phyloP scores from a whole-genome alignment of 2,113 vertebrate genomes.

The Phocoena sinus region DNA sequence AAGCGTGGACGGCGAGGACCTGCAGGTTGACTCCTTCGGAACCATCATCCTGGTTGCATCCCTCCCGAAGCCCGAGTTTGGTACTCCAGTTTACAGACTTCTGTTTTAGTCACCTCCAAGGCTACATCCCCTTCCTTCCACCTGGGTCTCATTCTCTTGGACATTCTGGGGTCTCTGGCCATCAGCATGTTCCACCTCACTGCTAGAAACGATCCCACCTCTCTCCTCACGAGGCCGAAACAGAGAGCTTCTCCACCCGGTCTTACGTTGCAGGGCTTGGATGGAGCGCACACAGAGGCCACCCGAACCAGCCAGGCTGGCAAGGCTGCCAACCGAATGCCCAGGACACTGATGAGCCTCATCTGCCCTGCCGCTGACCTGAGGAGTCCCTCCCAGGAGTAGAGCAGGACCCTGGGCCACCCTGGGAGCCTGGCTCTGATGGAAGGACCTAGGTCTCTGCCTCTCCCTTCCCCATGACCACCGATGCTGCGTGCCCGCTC shows the following conservation, averaged over 20 bases:
- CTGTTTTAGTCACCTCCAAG: background rate
- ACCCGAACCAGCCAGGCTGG: background rate
- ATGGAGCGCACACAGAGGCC: background rate
- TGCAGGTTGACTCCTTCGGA: too few relatives aligned
- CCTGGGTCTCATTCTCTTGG: background rate
- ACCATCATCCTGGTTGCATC: accelerated
- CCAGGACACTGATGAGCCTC: background rate
- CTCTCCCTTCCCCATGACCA: accelerated
- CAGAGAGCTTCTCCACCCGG: background rate
- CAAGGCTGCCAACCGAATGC: background rate
- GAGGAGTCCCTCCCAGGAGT: too few relatives aligned
- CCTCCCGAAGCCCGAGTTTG: accelerated
- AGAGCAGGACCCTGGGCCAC: background rate
- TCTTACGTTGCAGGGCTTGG: background rate
- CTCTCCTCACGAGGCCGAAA: background rate
- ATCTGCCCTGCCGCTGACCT: background rate
- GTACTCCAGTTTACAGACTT: too few relatives aligned
- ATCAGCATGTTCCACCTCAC: background rate
- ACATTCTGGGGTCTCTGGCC: background rate
- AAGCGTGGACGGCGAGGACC: background rate
- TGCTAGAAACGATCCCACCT: background rate
- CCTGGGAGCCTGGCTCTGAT: background rate
- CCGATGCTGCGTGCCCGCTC: background rate
- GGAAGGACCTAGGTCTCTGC: background rate
- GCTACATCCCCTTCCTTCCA: background rate